These are phyloP conservation scores for Synanthedon formicaeformis DNA, from an alignment of 2,888 invertebrate species.

Conservation along the genomic window DNA sequence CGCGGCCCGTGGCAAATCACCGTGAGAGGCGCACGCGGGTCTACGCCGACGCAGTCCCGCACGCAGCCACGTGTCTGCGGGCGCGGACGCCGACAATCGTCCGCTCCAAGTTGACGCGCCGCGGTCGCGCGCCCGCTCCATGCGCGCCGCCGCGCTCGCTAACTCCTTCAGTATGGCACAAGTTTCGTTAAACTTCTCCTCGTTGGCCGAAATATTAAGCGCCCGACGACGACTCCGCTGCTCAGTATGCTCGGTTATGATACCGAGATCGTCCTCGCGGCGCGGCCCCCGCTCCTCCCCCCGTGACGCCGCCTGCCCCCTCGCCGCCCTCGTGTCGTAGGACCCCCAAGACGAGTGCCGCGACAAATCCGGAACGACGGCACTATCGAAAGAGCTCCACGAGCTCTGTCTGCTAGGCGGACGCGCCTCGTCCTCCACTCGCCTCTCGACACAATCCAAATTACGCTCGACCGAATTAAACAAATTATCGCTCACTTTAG, in stretches of 20 bases:
- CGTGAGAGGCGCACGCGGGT: conserved; percentile 46
- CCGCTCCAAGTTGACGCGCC: conserved; percentile 56
- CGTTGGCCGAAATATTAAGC: conserved; percentile 40
- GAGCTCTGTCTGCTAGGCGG: conserved; percentile 76
- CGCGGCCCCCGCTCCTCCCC: conserved; percentile 22
- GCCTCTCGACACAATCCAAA: conserved; percentile 68
- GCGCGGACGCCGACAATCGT: conserved; percentile 73
- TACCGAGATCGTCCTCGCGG: conserved; percentile 34
- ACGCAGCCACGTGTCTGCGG: conserved; percentile 69
- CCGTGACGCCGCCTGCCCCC: conserved; percentile 32
- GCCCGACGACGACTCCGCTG: conserved; percentile 17
- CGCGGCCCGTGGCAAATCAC: conserved; percentile 47
- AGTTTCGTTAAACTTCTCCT: conserved; percentile 60
- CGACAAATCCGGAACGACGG: conserved; percentile 78
- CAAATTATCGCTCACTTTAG: conserved; percentile 73
- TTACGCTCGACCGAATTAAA: conserved; percentile 78
- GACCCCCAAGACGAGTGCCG: conserved; percentile 88
- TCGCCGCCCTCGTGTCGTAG: conserved; percentile 71
- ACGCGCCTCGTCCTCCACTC: conserved; percentile 33
- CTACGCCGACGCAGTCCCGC: conserved; percentile 51
- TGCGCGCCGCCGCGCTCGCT: conserved; percentile 50
- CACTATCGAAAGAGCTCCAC: conserved; percentile 84
- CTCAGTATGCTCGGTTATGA: conserved; percentile 47
- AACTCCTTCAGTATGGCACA: conserved; percentile 74
- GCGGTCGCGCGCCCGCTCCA: conserved; percentile 43